Evolutionary conservation across 2,113 vertebrate genomes (phyloP), one percentile per base, ranked within the genome.

Genomic region (Solea senegalensis): DNA sequence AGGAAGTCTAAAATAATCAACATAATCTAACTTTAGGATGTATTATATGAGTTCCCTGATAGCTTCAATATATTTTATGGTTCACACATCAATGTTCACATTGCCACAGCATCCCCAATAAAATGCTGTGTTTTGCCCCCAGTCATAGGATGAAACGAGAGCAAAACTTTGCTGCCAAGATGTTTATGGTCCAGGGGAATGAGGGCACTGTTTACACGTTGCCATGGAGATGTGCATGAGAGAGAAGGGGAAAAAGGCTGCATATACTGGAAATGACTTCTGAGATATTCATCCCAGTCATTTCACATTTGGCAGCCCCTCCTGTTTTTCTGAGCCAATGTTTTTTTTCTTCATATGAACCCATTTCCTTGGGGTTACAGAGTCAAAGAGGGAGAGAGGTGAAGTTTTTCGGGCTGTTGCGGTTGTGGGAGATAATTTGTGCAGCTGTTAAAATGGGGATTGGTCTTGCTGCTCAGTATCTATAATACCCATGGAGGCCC

Each of bases 201-300:
- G 74, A 89, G 81, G 78, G 55, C 76, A 82, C 77, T 93, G 88
- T 94, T 94, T 92, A 84, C 73, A 69, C 9, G 84, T 91, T 91
- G 64, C 84, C 90, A 88, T 40, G 83, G 92, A 85, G 80, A 92
- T 79, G 65, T 75, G 64, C 70, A 64, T 73, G 76, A 65, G 81
- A 85, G 76, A 67, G 81, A 85, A 73, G 21, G 74, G 78, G 79
- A 70, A 84, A 84, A 86, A 86, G 69, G 76, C 77, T 55, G 60
- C 62, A 82, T 74, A 61, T 83, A 88, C 76, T 92, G 91, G 88
- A 94, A 93, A 92, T 90, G 53, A 92, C 90, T 89, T 86, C 74
- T 80, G 69, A 74, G 69, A 86, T 83, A 78, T 83, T 90, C 75
- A 89, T 90, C 73, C 63, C 71, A 79, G 78, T 74, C 68, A 5